These are phyloP conservation scores for Hemicrepidius hirtus DNA, from an alignment of 2,888 invertebrate genomes.

Conservation along the genomic window DNA sequence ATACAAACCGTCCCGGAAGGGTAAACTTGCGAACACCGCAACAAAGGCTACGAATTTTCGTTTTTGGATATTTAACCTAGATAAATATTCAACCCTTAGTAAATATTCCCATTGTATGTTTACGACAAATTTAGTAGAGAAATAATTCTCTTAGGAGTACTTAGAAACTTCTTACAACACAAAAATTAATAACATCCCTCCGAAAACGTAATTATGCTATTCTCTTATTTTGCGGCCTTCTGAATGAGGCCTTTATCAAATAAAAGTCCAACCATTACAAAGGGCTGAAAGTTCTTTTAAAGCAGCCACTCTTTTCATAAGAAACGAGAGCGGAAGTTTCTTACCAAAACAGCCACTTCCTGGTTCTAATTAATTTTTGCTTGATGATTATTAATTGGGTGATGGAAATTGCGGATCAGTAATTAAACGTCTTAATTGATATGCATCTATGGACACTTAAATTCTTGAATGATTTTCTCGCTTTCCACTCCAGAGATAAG, in stretches of 20 bases:
- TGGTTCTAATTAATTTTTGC: constrained; percentile 17
- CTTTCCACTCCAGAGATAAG: constrained; percentile 21
- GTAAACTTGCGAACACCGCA: background rate
- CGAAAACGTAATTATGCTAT: constrained; percentile 27
- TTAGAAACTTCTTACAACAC: constrained; percentile 2
- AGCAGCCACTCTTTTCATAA: constrained; percentile 17
- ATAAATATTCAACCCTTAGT: background rate
- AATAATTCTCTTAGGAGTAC: background rate
- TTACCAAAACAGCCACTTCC: constrained; percentile 13
- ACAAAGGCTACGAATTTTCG: constrained; percentile 5
- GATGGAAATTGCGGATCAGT: constrained; percentile 25
- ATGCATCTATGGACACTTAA: constrained; percentile 32
- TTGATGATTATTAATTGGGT: constrained; percentile 27
- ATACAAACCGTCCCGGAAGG: constrained; percentile 3
- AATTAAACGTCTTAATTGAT: constrained; percentile 32
- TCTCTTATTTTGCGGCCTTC: constrained; percentile 23
- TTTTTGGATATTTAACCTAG: constrained; percentile 5
- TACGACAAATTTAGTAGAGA: background rate
- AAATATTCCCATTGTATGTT: constrained; percentile 19
- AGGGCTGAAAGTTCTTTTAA: constrained; percentile 24
- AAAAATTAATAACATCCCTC: constrained; percentile 28
- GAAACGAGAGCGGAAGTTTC: background rate
- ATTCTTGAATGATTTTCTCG: constrained; percentile 20
- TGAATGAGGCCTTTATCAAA: constrained; percentile 30
- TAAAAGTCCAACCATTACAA: constrained; percentile 16